Percentiles rank a stretch among this genome's conserved stretches.
These are phyloP conservation scores for Cheumatopsyche charites DNA, from an alignment of 1,140 invertebrate species.

Conservation along the genomic window DNA sequence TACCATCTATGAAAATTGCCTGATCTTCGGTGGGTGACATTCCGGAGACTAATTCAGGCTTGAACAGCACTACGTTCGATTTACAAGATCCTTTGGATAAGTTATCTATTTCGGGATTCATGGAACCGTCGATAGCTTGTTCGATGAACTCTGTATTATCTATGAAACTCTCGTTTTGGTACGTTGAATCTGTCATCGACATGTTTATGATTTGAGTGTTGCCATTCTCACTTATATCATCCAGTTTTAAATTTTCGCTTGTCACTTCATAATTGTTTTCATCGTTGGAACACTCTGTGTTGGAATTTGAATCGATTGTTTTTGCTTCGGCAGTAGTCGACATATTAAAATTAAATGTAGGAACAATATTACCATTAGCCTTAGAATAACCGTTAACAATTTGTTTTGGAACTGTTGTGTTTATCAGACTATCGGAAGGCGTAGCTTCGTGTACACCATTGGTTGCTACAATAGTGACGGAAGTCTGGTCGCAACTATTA, in stretches of 20 bases:
- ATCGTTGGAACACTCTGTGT: constrained; percentile 36
- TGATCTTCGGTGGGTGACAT: constrained; percentile 41
- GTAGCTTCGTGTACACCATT: background rate
- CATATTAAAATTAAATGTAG: constrained; percentile 37
- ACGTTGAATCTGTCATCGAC: constrained; percentile 39
- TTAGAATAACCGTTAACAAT: constrained; percentile 47
- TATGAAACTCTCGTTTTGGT: constrained; percentile 35
- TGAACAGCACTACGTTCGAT: constrained; percentile 22
- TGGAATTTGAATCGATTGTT: constrained; percentile 42
- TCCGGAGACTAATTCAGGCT: constrained; percentile 23
- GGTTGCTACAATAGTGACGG: background rate
- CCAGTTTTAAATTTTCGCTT: constrained; percentile 34
- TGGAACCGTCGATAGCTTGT: constrained; percentile 41
- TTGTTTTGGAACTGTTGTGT: constrained; percentile 45
- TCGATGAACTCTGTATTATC: constrained; percentile 25
- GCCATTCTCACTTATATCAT: constrained; percentile 42
- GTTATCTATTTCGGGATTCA: constrained; percentile 27
- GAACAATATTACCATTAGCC: constrained; percentile 46
- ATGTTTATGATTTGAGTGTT: constrained; percentile 37
- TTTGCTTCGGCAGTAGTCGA: background rate
- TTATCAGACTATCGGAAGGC: constrained; percentile 39
- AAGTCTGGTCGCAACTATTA: background rate
- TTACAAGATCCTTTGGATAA: constrained; percentile 1
- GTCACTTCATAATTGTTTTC: constrained; percentile 33
- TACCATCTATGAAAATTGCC: constrained; percentile 21